Conservation (phyloP, 1,140 invertebrate species). For the Wiebesia pumilae region DNA sequence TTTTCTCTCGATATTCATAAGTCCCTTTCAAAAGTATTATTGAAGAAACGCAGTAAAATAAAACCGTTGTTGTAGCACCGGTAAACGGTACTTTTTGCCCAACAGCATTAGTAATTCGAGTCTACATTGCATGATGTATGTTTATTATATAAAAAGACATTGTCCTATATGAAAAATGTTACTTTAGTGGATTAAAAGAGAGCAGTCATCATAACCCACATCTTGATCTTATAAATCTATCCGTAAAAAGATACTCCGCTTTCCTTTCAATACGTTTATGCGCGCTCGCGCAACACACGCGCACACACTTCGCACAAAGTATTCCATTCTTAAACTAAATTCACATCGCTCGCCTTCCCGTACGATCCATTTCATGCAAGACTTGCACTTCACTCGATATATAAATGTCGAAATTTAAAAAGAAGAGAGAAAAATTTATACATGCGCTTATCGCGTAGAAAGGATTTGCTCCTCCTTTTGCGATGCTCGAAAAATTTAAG, state of each 20-base stretch:
- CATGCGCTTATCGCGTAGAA: conserved; percentile 31
- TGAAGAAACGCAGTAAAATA: not conserved
- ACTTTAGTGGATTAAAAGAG: not conserved
- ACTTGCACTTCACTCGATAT: not conserved
- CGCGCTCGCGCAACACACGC: too few species aligned
- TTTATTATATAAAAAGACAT: not conserved
- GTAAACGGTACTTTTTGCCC: too few species aligned
- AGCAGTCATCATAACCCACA: not conserved
- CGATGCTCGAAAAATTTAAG: conserved; percentile 14
- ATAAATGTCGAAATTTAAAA: conserved; percentile 33
- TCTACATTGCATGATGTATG: too few species aligned
- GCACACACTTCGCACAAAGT: not conserved
- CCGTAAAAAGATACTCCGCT: not conserved
- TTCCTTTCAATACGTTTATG: not conserved
- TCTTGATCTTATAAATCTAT: not conserved
- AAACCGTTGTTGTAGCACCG: too few species aligned
- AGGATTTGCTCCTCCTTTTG: conserved; percentile 18
- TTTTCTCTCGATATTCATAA: not conserved
- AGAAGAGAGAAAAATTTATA: conserved; percentile 18
- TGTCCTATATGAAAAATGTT: not conserved
- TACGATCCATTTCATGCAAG: conserved; percentile 37
- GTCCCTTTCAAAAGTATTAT: not conserved
- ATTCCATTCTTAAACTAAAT: not conserved
- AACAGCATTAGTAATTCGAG: too few species aligned
- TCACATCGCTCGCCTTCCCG: not conserved